Percentiles rank a stretch among this genome's conserved stretches.
phyloP scores from a whole-genome alignment of 2,797 vertebrate species.

The Perdix hodgsoniae region DNA sequence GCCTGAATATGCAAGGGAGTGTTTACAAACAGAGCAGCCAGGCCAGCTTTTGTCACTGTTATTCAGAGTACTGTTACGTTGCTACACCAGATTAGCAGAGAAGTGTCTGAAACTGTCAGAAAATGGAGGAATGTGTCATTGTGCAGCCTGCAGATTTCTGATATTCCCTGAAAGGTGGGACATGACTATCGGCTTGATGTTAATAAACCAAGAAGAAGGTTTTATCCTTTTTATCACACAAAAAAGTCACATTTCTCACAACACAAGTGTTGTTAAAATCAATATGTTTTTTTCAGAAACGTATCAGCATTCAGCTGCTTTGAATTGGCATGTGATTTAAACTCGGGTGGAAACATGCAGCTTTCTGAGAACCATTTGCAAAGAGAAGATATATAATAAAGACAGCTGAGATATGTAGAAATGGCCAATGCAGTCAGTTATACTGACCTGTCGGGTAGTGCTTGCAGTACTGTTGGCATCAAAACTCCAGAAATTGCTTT shows the following conservation, averaged over 20 bases:
- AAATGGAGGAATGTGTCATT: not conserved
- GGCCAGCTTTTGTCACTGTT: not conserved
- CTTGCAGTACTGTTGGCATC: slow-evolving; percentile 98
- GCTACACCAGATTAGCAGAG: not conserved
- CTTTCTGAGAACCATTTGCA: not conserved
- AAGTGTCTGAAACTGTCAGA: not conserved
- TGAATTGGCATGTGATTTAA: not conserved
- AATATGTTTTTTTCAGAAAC: not conserved
- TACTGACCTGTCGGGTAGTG: slow-evolving; percentile 95
- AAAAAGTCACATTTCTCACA: not conserved
- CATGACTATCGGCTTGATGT: not conserved
- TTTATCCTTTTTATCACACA: not conserved
- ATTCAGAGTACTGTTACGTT: not conserved
- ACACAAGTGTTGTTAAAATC: not conserved
- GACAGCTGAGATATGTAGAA: not conserved
- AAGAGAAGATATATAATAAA: not conserved
- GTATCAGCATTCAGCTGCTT: not conserved
- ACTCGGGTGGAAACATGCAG: not conserved
- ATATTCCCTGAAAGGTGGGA: not conserved
- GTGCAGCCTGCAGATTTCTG: not conserved
- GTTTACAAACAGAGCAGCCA: not conserved
- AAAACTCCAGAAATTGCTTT: slow-evolving; percentile 99
- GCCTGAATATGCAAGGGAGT: not conserved
- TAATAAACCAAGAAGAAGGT: not conserved
- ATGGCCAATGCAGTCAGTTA: not conserved